Evolutionary conservation across 2,797 vertebrate genomes (phyloP).

Genomic region (Clarias platycephalus): DNA sequence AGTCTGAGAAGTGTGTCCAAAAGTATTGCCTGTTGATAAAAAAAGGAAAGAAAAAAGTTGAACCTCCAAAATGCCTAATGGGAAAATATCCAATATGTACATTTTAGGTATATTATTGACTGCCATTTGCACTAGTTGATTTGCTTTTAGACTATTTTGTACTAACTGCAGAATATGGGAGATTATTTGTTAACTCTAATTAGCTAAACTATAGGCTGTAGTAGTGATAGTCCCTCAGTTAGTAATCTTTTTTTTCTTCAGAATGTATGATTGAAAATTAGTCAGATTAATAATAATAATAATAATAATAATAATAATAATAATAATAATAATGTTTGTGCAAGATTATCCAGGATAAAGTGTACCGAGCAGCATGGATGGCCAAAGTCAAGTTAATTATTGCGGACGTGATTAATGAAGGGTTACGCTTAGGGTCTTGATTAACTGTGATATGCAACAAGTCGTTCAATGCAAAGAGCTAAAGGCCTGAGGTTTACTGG

Average conservation of each 20-base stretch:
- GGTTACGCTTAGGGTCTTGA: conserved; percentile 2
- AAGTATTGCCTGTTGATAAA: conserved; percentile 36
- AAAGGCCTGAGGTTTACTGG: conserved; percentile 1
- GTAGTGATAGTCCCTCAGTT: not conserved
- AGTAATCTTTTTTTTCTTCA: too few species aligned
- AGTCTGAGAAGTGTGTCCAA: conserved; percentile 25
- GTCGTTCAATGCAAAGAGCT: conserved; percentile 21
- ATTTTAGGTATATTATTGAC: not conserved
- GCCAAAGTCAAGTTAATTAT: conserved; percentile 36
- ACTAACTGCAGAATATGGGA: not conserved
- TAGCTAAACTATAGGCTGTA: not conserved
- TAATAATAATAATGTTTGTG: not conserved
- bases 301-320: too few species aligned
- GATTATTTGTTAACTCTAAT: not conserved
- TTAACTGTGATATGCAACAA: conserved; percentile 42
- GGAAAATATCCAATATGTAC: not conserved
- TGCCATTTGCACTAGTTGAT: not conserved
- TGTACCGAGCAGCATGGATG: not conserved
- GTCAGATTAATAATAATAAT: not conserved
- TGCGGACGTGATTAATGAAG: conserved; percentile 25
- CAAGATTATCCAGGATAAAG: not conserved
- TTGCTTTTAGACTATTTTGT: not conserved
- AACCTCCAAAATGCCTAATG: not conserved
- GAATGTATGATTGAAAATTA: too few species aligned
- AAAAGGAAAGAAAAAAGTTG: not conserved